Percentiles rank a stretch among this genome's conserved stretches.
These are phyloP conservation scores for Malacosoma neustria DNA, from an alignment of 2,888 invertebrate species.

Conservation along the genomic window DNA sequence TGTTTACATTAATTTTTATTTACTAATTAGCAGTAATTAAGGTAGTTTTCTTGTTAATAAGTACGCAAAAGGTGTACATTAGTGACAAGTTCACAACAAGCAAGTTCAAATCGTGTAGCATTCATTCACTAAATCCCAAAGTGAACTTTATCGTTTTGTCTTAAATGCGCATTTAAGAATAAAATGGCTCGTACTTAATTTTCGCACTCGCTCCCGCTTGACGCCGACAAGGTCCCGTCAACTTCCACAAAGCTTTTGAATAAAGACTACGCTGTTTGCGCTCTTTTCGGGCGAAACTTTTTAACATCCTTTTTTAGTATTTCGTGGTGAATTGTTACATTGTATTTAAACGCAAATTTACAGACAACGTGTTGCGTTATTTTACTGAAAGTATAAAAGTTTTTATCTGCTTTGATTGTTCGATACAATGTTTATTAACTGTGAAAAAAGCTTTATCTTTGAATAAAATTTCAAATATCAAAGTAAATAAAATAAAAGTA, in stretches of 20 bases:
- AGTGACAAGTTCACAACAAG: too few relatives aligned
- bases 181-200: conserved; percentile 41
- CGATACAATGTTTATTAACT: too few relatives aligned
- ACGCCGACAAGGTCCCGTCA: conserved; percentile 24
- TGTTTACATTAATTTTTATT: too few relatives aligned
- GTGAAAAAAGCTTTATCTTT: too few relatives aligned
- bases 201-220: conserved; percentile 34
- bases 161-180: conserved; percentile 24
- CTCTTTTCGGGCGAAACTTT: conserved; percentile 34
- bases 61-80: too few relatives aligned
- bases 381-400: not conserved
- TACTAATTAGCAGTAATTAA: too few relatives aligned
- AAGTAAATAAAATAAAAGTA: too few relatives aligned
- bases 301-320: conserved; percentile 21
- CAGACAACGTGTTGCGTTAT: not conserved
- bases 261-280: conserved; percentile 40
- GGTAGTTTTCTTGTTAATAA: too few relatives aligned
- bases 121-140: too few relatives aligned
- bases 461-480: too few relatives aligned
- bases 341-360: conserved; percentile 3
- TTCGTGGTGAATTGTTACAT: conserved; percentile 20
- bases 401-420: too few relatives aligned
- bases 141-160: conserved; percentile 22
- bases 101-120: too few relatives aligned
- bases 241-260: conserved; percentile 46